phyloP scores from a whole-genome alignment of 2,113 vertebrate species.

The Myocastor coypus region DNA sequence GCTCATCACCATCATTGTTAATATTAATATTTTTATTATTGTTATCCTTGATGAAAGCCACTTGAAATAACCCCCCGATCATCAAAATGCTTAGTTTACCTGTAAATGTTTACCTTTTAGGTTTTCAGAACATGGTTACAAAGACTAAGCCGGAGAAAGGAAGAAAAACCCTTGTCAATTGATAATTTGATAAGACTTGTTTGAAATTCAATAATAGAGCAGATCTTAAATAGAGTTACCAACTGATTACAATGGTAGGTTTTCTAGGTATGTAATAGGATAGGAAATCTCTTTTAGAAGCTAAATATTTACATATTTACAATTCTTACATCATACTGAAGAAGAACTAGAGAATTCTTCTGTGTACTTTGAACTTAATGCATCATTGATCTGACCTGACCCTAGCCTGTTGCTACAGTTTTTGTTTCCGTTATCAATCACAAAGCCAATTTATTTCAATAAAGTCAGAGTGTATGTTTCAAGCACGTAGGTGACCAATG shows the following conservation, averaged over 20 bases:
- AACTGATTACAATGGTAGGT: neutral
- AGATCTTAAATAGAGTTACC: neutral
- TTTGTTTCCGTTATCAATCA: slow-evolving; percentile 42
- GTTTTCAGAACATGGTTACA: slow-evolving; percentile 51
- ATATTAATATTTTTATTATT: slow-evolving; percentile 69
- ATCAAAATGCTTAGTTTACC: slow-evolving; percentile 47
- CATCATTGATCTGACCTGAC: slow-evolving; percentile 44
- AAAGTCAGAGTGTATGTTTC: slow-evolving; percentile 22
- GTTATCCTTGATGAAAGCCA: slow-evolving; percentile 31
- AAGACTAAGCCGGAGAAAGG: neutral
- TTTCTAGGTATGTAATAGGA: neutral
- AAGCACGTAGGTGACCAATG: neutral
- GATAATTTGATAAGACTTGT: neutral
- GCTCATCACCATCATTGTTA: slow-evolving; percentile 71
- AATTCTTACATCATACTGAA: slow-evolving; percentile 28
- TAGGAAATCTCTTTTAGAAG: slow-evolving; percentile 35
- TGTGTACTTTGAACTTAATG: slow-evolving; percentile 66
- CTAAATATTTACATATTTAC: slow-evolving; percentile 32
- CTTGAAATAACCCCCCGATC: slow-evolving; percentile 11
- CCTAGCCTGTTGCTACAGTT: neutral
- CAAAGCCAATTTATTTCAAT: neutral
- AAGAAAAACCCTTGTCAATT: slow-evolving; percentile 18
- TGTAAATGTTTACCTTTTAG: slow-evolving; percentile 44
- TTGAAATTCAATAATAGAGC: slow-evolving; percentile 8
- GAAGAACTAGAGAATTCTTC: slow-evolving; percentile 43